Conservation (phyloP, 2,888 invertebrate genomes). For the Sphinx pinastri region DNA sequence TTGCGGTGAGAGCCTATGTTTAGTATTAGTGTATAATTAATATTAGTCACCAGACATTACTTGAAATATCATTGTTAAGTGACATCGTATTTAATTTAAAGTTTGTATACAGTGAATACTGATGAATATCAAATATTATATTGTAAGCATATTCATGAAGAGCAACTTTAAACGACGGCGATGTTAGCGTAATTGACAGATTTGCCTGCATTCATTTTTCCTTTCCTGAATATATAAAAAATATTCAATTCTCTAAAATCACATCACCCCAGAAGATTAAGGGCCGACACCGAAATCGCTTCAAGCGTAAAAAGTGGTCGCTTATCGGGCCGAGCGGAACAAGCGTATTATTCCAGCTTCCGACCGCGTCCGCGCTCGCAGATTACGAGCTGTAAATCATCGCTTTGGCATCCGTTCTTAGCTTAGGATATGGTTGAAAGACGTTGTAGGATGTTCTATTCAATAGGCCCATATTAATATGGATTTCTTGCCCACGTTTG, state of each 20-base stretch:
- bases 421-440: background rate
- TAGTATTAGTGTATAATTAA: background rate
- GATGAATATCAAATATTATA: too few relatives aligned
- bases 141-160: too few relatives aligned
- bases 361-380: constrained; percentile 10
- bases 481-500: constrained; percentile 1
- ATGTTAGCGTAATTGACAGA: too few relatives aligned
- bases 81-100: too few relatives aligned
- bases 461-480: constrained; percentile 10
- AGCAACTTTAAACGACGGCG: too few relatives aligned
- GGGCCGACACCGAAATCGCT: background rate
- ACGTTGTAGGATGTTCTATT: background rate
- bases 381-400: constrained; percentile 29
- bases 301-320: constrained; percentile 18
- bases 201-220: too few relatives aligned
- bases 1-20: background rate
- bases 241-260: background rate
- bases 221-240: too few relatives aligned
- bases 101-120: too few relatives aligned
- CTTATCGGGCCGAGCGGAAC: constrained; percentile 27
- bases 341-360: constrained; percentile 30
- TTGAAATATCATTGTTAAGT: too few relatives aligned
- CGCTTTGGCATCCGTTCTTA: constrained; percentile 28
- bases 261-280: background rate
- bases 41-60: background rate